These are phyloP conservation scores for Paraplagusia blochii DNA, from an alignment of 2,113 vertebrate genomes.

Conservation along the genomic window DNA sequence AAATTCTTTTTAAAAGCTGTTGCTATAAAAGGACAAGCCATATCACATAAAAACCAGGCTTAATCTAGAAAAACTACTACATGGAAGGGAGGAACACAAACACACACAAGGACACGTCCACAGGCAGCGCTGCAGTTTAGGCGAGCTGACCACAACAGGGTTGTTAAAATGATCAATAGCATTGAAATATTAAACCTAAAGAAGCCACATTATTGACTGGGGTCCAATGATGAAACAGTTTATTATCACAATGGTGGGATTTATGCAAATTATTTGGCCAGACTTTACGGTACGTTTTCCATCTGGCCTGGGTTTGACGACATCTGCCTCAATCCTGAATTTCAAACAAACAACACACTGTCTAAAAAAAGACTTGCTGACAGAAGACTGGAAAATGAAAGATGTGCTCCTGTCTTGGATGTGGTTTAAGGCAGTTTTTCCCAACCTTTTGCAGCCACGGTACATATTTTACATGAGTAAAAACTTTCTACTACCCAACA, in stretches of 20 bases:
- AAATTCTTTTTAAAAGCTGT: slow-evolving; percentile 9
- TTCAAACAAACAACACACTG: slow-evolving; percentile 7
- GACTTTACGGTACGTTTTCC: slow-evolving; percentile 39
- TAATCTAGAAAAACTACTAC: slow-evolving; percentile 1
- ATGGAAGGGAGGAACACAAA: slow-evolving; percentile 11
- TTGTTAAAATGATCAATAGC: slow-evolving; percentile 95
- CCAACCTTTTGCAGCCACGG: no score
- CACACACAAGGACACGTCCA: slow-evolving; percentile 27
- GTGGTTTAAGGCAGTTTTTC: slow-evolving; percentile 17
- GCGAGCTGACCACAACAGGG: slow-evolving; percentile 82
- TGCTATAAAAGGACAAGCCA: slow-evolving; percentile 25
- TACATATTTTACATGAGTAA: no score
- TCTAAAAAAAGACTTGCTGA: slow-evolving; percentile 37
- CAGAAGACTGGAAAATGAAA: slow-evolving; percentile 14
- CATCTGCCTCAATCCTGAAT: slow-evolving; percentile 8
- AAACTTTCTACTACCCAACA: no score
- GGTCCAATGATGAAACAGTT: slow-evolving; percentile 95
- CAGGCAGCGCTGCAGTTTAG: slow-evolving; percentile 75
- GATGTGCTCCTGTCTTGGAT: slow-evolving; percentile 11
- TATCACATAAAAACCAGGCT: slow-evolving; percentile 6
- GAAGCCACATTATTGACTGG: slow-evolving; percentile 94
- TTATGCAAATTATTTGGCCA: slow-evolving; percentile 68
- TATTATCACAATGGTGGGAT: slow-evolving; percentile 82
- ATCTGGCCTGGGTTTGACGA: slow-evolving; percentile 18
- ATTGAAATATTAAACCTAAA: slow-evolving; percentile 96